Evolutionary conservation across 2,888 invertebrate species (phyloP).

Genomic region (Tachina fera): DNA sequence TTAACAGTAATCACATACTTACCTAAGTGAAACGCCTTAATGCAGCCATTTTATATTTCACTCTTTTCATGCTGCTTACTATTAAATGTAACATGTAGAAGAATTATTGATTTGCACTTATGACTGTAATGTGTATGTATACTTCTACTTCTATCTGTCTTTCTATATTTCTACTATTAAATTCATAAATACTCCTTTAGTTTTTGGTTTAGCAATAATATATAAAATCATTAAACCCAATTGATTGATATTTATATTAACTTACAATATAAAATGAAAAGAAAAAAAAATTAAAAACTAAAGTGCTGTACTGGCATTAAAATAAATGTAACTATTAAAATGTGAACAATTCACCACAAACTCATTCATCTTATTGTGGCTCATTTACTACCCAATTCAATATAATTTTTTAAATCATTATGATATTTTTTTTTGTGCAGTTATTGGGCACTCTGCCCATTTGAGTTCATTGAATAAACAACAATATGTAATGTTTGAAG

Average conservation of each 20-base stretch:
- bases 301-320: slow-evolving; percentile 5
- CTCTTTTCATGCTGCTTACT: not conserved
- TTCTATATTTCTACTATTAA: not conserved
- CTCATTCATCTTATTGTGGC: slow-evolving; percentile 28
- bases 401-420: slow-evolving; percentile 28
- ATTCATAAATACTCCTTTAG: not conserved
- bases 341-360: slow-evolving; percentile 44
- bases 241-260: slow-evolving; percentile 16
- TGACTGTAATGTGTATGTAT: not conserved
- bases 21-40: not conserved
- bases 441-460: slow-evolving; percentile 53
- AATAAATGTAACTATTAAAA: slow-evolving; percentile 35
- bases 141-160: not conserved
- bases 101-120: slow-evolving; percentile 49
- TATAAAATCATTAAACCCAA: slow-evolving; percentile 39
- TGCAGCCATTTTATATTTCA: not conserved
- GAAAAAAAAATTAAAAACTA: slow-evolving; percentile 8
- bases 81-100: slow-evolving; percentile 8
- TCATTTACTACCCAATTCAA: slow-evolving; percentile 32
- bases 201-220: slow-evolving; percentile 16
- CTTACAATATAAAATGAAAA: slow-evolving; percentile 33
- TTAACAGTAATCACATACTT: too few relatives aligned
- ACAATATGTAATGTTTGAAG: slow-evolving; percentile 12
- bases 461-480: slow-evolving; percentile 31
- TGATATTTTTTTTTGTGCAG: not conserved